Evolutionary conservation across 2,797 vertebrate species (phyloP).

Genomic region (Melanotaenia parkinsoni): DNA sequence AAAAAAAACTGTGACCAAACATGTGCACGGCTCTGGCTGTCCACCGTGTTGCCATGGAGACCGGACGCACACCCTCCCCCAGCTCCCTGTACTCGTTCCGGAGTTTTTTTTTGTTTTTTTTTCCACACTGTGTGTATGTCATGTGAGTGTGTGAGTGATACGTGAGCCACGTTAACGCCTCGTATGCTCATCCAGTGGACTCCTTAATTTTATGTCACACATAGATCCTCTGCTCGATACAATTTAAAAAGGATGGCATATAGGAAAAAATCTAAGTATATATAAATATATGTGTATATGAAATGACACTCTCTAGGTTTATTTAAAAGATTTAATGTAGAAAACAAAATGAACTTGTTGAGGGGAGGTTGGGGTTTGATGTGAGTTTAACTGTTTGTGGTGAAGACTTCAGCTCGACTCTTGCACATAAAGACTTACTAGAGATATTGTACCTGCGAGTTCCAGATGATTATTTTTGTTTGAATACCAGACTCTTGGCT

Average conservation of each 20-base stretch:
- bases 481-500: conserved; percentile 81
- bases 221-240: conserved; percentile 52
- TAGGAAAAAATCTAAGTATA: conserved; percentile 74
- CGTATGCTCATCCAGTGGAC: conserved; percentile 58
- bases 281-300: conserved; percentile 85
- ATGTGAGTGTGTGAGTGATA: conserved; percentile 23
- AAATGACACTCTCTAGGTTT: conserved; percentile 82
- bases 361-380: conserved; percentile 65
- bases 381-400: conserved; percentile 81
- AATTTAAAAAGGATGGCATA: conserved; percentile 68
- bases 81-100: conserved; percentile 23
- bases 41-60: conserved; percentile 32
- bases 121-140: conserved; percentile 40
- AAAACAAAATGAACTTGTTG: conserved; percentile 54
- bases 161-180: conserved; percentile 57
- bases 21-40: conserved; percentile 60
- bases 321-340: conserved; percentile 84
- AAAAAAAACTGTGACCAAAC: conserved; percentile 35
- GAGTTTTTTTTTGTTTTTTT: conserved; percentile 5
- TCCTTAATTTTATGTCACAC: conserved; percentile 45
- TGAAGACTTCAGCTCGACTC: conserved; percentile 84
- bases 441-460: conserved; percentile 84
- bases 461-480: conserved; percentile 82
- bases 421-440: conserved; percentile 86
- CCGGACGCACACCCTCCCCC: conserved; percentile 3